Evolutionary conservation across 2,113 vertebrate species (phyloP).

Genomic region (Grammomys dolichurus): DNA sequence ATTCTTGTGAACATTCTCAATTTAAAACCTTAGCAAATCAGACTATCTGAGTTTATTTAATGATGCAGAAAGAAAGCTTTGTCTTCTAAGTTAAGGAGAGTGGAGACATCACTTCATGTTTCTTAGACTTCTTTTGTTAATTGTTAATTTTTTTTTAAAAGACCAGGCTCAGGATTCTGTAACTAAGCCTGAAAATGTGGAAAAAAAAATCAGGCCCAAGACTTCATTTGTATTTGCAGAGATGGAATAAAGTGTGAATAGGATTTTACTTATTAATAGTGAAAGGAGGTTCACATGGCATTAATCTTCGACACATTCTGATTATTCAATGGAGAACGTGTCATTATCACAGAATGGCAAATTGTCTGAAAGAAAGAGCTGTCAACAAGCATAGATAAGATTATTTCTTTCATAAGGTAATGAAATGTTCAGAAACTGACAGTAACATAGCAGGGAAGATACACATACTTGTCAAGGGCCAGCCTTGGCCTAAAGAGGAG

Average conservation of each 20-base stretch:
- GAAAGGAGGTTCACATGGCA: not conserved
- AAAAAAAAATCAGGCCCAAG: not conserved
- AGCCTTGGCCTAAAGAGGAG: not conserved
- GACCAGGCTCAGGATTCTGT: not conserved
- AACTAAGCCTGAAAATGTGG: constrained; percentile 29
- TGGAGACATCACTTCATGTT: constrained; percentile 4
- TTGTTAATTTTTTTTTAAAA: constrained; percentile 52
- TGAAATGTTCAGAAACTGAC: not conserved
- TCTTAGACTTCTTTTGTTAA: constrained; percentile 57
- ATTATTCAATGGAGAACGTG: constrained; percentile 34
- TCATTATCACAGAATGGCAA: not conserved
- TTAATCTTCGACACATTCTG: constrained; percentile 27
- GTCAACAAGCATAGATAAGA: not conserved
- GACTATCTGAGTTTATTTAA: constrained; percentile 62
- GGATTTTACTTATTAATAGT: constrained; percentile 45
- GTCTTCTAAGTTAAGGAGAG: constrained; percentile 26
- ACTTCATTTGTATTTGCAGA: constrained; percentile 62
- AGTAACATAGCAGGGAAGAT: not conserved
- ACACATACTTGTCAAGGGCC: rapidly evolving
- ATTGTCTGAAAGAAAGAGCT: not conserved
- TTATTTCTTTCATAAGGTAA: not conserved
- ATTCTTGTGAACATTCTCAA: constrained; percentile 63
- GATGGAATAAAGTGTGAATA: constrained; percentile 2
- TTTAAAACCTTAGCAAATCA: constrained; percentile 74
- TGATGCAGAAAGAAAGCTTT: constrained; percentile 56